Evolutionary conservation across 2,888 invertebrate genomes (phyloP).

Genomic region (Kryphioiulus occultus): DNA sequence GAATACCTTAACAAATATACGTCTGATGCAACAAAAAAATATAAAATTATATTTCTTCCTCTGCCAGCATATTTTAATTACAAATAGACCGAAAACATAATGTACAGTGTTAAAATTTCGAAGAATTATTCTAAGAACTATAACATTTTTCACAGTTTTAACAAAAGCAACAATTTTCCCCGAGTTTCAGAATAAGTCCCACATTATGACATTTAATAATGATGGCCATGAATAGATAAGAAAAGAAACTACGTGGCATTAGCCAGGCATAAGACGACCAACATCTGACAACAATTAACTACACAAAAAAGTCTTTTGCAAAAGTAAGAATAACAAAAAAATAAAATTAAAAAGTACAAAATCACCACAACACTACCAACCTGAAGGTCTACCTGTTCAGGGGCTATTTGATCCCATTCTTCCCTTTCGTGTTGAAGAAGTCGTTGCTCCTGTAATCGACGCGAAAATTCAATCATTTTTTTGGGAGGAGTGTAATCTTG

Average conservation of each 20-base stretch:
- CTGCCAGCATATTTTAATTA: too few species aligned
- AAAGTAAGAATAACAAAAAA: neutral
- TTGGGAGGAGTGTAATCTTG: conserved; percentile 59
- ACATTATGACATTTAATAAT: too few species aligned
- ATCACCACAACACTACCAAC: conserved; percentile 56
- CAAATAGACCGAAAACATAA: too few species aligned
- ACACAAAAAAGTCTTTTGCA: neutral
- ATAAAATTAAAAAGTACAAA: conserved; percentile 37
- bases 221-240: neutral
- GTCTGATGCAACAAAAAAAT: too few species aligned
- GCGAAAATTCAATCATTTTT: conserved; percentile 62
- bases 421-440: conserved; percentile 60
- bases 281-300: conserved; percentile 7
- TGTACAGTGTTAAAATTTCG: too few species aligned
- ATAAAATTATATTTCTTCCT: too few species aligned
- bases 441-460: conserved; percentile 61
- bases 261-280: neutral
- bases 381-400: conserved; percentile 60
- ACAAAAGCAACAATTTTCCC: too few species aligned
- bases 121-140: too few species aligned
- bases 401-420: conserved; percentile 58
- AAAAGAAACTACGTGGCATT: neutral
- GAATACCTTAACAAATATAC: too few species aligned
- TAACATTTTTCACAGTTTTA: too few species aligned
- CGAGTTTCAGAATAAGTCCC: too few species aligned